These are phyloP conservation scores for Lysandra coridon DNA, from an alignment of 2,888 invertebrate genomes.

Conservation along the genomic window DNA sequence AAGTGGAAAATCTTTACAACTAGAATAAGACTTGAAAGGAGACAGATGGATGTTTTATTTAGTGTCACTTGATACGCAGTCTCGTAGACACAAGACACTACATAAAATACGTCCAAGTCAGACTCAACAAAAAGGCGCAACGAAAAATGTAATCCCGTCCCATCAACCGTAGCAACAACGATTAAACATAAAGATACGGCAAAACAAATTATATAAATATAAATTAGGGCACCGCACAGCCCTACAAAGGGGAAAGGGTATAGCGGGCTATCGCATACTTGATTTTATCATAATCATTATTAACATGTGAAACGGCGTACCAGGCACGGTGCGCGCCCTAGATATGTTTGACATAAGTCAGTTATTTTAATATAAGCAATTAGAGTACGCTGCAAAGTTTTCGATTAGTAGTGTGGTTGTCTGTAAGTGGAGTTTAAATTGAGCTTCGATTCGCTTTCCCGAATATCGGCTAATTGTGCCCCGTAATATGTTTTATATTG, in stretches of 20 bases:
- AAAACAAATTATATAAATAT: conserved; percentile 30
- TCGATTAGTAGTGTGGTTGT: conserved; percentile 75
- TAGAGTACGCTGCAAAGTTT: conserved; percentile 71
- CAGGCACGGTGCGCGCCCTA: conserved; percentile 71
- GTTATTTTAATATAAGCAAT: conserved; percentile 80
- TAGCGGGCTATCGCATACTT: conserved; percentile 74
- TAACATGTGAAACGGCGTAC: conserved; percentile 76
- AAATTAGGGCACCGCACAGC: conserved; percentile 41
- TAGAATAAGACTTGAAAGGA: no score
- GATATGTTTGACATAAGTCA: conserved; percentile 79
- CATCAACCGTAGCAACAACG: conserved; percentile 22
- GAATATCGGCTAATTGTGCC: conserved; percentile 40
- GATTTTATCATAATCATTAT: conserved; percentile 80
- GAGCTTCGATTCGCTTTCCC: conserved; percentile 59
- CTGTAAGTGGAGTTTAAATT: conserved; percentile 79
- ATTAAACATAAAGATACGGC: conserved; percentile 23
- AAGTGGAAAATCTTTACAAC: no score
- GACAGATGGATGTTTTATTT: no score
- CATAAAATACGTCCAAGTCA: background rate
- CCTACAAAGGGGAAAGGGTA: conserved; percentile 50
- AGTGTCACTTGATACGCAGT: no score
- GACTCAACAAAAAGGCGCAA: background rate
- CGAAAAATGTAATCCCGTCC: background rate
- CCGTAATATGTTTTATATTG: background rate
- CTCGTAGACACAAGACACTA: background rate